A percentile compares a stretch with the other conserved stretches of the same genome.
These are phyloP conservation scores for Raphicerus campestris DNA, from an alignment of 2,113 vertebrate species.

Conservation along the genomic window DNA sequence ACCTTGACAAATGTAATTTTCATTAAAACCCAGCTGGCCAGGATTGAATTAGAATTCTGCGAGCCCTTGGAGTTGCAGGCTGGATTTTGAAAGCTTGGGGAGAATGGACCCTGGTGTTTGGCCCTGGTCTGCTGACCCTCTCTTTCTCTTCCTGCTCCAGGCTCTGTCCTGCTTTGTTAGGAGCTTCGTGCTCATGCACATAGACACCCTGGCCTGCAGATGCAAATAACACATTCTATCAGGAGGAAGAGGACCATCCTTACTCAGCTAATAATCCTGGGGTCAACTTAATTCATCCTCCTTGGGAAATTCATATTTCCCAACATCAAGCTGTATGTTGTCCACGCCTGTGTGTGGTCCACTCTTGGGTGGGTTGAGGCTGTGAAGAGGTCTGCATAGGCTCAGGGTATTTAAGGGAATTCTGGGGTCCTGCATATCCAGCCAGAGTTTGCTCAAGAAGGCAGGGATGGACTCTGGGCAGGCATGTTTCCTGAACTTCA, in stretches of 20 bases:
- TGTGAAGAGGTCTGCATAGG: neutral
- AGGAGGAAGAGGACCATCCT: neutral
- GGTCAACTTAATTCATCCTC: neutral
- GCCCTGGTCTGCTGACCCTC: rapidly evolving
- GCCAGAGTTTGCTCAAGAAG: neutral
- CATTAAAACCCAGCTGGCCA: neutral
- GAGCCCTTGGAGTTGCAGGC: rapidly evolving
- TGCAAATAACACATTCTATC: neutral
- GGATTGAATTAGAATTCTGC: neutral
- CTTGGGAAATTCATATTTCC: neutral
- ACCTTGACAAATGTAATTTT: neutral
- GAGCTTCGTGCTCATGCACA: neutral
- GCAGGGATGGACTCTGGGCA: neutral
- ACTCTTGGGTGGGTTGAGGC: neutral
- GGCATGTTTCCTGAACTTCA: too few relatives aligned
- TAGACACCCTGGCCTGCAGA: neutral
- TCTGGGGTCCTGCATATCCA: neutral
- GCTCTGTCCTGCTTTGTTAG: neutral
- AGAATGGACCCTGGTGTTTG: neutral
- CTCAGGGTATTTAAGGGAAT: neutral
- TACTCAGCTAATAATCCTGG: neutral
- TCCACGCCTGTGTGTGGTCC: rapidly evolving
- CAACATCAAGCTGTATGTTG: neutral
- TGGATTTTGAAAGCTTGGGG: neutral
- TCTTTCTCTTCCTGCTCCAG: neutral